Base-by-base conservation (phyloP, 2,888 invertebrate species). In the Achlya flavicornis region DNA sequence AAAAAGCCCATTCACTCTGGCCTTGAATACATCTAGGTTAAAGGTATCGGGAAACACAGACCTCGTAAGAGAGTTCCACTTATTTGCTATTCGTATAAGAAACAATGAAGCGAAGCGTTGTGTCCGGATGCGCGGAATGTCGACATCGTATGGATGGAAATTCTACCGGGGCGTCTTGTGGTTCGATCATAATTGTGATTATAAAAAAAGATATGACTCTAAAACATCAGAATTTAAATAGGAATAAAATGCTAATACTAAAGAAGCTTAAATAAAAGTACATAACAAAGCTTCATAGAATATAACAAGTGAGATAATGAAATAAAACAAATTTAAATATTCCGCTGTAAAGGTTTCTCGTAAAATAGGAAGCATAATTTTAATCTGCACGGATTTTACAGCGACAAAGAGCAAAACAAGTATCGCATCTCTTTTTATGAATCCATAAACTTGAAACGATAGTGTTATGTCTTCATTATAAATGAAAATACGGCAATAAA, bases 281-380 rank as follows among this genome's bases (percentile, higher is more conserved):
- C 11, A 8, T 8, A 8, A 38, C 3, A 38, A 11, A 48, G 3
- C 4, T 4, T 16, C 8, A 7, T 16, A 48, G 16, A 19, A 53
- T 19, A 53, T 1, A 16, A 53, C 53, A 10, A 53, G 19, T 16
- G 19, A n/a, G 10, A 19, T 19, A 10, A 19, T 19, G 8, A 19
- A 16, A 14, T 53, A 53, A 53, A 53, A 14, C 19, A 26, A 26
- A 26, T n/a, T 19, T 53, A 53, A 35, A 35, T 6, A n/a, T 19
- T 46, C 19, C 3, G 19, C 16, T 16, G 48, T 16, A 10, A 53
- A 53, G 19, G 53, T 19, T 53, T 53, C 69, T 76, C 77, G 69
- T 81, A 76, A 81, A 79, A 75, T 57, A 53, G 16, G 57, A 66
- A 69, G 63, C 71, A 77, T 75, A 72, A 80, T 79, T 78, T 80